Evolutionary conservation across 2,797 vertebrate species (phyloP).

Genomic region (Myotis vivesi): DNA sequence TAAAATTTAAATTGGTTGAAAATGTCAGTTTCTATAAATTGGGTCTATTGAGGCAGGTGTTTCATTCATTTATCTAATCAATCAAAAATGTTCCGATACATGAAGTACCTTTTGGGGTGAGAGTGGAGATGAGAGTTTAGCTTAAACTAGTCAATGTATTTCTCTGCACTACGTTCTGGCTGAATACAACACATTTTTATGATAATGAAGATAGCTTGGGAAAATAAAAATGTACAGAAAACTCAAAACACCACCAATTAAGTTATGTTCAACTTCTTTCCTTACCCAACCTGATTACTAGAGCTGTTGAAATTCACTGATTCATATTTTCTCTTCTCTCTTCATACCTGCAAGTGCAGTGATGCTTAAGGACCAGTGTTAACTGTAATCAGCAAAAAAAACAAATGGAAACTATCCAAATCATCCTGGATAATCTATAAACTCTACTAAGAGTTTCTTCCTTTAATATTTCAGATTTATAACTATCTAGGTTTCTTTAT

Average conservation of each 20-base stretch:
- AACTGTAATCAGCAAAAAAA: background rate
- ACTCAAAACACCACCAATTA: background rate
- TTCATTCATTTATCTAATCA: background rate
- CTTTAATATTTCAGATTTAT: background rate
- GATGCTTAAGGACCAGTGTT: background rate
- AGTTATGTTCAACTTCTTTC: background rate
- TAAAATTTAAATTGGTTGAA: constrained; percentile 16
- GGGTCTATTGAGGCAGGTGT: background rate
- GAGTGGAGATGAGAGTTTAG: background rate
- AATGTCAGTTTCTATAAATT: background rate
- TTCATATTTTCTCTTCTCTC: background rate
- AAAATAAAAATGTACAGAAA: background rate
- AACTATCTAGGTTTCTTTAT: background rate
- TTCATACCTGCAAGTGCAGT: background rate
- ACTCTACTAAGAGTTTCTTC: background rate
- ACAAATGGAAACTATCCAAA: background rate
- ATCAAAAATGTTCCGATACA: background rate
- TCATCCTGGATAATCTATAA: background rate
- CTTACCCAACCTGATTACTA: background rate
- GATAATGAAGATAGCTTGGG: background rate
- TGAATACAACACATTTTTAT: background rate
- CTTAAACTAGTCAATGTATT: background rate
- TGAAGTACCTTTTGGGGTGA: background rate
- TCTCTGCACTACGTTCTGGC: background rate
- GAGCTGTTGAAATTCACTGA: background rate